Evolutionary conservation across 1,140 invertebrate species (phyloP).

Genomic region (Panagrolaimus sp.): DNA sequence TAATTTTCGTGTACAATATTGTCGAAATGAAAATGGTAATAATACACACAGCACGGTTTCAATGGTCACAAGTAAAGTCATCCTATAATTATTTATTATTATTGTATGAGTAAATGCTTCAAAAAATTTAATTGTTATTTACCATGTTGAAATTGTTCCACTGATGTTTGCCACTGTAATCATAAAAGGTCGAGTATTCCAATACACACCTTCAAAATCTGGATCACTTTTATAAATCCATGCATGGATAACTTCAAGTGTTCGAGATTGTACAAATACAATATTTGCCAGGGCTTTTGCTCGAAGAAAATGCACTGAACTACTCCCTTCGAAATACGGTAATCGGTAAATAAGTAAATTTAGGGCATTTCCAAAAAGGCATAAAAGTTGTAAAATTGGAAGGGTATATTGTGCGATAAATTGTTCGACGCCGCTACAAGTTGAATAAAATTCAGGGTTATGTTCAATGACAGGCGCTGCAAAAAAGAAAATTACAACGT

Average conservation of each 20-base stretch:
- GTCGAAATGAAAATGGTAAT: constrained; percentile 51
- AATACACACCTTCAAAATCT: constrained; percentile 49
- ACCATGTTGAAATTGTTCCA: constrained; percentile 57
- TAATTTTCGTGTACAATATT: constrained; percentile 49
- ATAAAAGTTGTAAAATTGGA: constrained; percentile 49
- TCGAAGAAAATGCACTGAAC: constrained; percentile 53
- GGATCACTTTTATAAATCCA: constrained; percentile 31
- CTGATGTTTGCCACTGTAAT: constrained; percentile 56
- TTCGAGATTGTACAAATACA: constrained; percentile 51
- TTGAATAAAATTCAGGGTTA: constrained; percentile 35
- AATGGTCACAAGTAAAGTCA: constrained; percentile 53
- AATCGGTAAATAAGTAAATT: constrained; percentile 56
- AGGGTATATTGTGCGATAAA: constrained; percentile 37
- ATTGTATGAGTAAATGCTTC: constrained; percentile 12
- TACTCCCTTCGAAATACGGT: constrained; percentile 53
- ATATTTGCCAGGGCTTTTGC: constrained; percentile 56
- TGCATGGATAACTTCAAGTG: constrained; percentile 57
- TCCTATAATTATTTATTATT: constrained; percentile 32
- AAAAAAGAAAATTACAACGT: no score
- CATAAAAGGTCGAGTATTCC: constrained; percentile 50
- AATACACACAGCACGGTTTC: constrained; percentile 54
- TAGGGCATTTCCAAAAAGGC: constrained; percentile 53
- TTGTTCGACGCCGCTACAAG: constrained; percentile 35
- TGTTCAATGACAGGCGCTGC: constrained; percentile 17
- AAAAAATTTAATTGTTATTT: constrained; percentile 21